Percentiles rank a stretch among this genome's conserved stretches.
Evolutionary conservation across 2,797 vertebrate genomes (phyloP).

Genomic region (Coendou prehensilis): DNA sequence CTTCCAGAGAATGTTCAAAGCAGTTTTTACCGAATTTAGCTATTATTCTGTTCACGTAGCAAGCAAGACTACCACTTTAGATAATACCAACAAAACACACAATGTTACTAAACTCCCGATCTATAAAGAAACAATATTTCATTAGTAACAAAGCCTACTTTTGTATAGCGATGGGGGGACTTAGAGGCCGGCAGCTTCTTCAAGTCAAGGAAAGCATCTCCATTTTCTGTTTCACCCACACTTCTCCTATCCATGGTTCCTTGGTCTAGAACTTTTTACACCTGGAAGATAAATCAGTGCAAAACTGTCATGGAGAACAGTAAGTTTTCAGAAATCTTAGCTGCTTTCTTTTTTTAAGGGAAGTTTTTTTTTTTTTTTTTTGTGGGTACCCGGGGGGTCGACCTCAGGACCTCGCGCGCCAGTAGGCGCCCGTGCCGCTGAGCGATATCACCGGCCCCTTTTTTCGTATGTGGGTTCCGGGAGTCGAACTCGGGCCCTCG

Average conservation of each 20-base stretch:
- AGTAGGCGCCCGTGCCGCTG: too few species aligned
- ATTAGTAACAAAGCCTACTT: constrained; percentile 89
- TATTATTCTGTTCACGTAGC: not conserved
- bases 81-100: constrained; percentile 51
- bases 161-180: constrained; percentile 94
- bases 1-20: constrained; percentile 50
- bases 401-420: too few species aligned
- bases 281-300: constrained; percentile 77
- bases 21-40: constrained; percentile 13
- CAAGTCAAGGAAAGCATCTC: constrained; percentile 88
- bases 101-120: constrained; percentile 67
- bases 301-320: not conserved
- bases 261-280: constrained; percentile 78
- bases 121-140: constrained; percentile 74
- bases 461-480: too few species aligned
- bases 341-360: not conserved
- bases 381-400: too few species aligned
- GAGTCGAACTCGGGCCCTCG: too few species aligned
- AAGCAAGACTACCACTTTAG: not conserved
- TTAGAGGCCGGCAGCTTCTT: constrained; percentile 85
- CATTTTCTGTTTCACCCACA: constrained; percentile 91
- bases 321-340: not conserved
- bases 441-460: too few species aligned
- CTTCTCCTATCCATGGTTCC: constrained; percentile 95
- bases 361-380: too few species aligned